Evolutionary conservation across 2,888 invertebrate species (phyloP), one percentile per base, ranked within the genome.

Genomic region (Sclerodermus sp.): DNA sequence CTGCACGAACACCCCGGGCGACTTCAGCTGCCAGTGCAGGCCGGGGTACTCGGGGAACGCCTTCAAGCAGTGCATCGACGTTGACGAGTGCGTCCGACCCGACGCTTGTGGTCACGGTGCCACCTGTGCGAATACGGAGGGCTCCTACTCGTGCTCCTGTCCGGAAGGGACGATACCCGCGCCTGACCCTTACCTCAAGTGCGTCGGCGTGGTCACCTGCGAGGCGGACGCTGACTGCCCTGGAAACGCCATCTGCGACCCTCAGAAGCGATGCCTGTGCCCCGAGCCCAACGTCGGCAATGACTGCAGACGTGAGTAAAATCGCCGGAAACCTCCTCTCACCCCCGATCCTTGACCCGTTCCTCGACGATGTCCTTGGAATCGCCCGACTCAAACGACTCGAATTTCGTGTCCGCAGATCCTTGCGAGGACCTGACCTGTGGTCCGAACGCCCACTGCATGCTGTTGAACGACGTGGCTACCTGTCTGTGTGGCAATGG

Each of bases 211-310:
- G 59, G 87, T 93, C 10, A 88, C 86, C 23, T 95, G 95, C 70
- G 82, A 84, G 57, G 78, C 74, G 1, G 87, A 91, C 70, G 83
- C 83, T 44, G 90, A 93, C 58, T 95, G 95, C 77, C 93, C 93
- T 18, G 94, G 94, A 65, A 94, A 95, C 80, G 88, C 93, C 4
- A 81, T 93, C 60, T 95, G 95, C 70, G 90, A 93, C 71, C 73
- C 81, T 6, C 85, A 87, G 57, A 85, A 87, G 51, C 85, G 90
- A 67, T 95, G 95, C 73, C 77, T 92, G 32, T 95, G 95, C 67
- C 94, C 93, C 1, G 92, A 92, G 69, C 95, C 95, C 0, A 94
- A 94, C 73, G 82, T 92, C 63, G 95, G 94, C 64, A 91, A 93
- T 66, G 92, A 93, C 70, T 95, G 95, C 68, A 85, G 93, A 79